Percentiles rank a stretch among this genome's conserved stretches.
Evolutionary conservation across 2,888 invertebrate species (phyloP).

Genomic region (Halocaridina rubra): DNA sequence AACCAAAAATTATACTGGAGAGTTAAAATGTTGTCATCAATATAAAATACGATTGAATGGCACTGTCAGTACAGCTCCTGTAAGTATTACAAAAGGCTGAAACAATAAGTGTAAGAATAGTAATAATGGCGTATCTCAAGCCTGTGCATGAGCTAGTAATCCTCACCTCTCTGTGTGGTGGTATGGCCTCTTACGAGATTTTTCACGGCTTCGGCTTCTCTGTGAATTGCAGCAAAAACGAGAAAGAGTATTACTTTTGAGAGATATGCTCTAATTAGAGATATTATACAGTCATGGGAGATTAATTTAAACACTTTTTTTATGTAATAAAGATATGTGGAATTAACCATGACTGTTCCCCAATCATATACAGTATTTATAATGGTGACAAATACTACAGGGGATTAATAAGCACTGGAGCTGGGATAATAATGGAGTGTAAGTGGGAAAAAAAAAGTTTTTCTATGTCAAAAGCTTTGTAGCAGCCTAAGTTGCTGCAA

Average conservation of each 20-base stretch:
- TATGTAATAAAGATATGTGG: slow-evolving; percentile 9
- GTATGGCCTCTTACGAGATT: slow-evolving; percentile 38
- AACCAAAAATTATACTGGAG: too few relatives aligned
- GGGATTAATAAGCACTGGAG: slow-evolving; percentile 40
- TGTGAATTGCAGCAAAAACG: slow-evolving; percentile 15
- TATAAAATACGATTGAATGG: too few relatives aligned
- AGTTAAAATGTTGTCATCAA: too few relatives aligned
- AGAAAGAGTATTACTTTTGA: neutral
- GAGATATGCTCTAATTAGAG: too few relatives aligned
- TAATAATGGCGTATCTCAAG: too few relatives aligned
- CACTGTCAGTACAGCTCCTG: too few relatives aligned
- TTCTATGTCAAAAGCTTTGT: neutral
- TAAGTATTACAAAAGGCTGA: too few relatives aligned
- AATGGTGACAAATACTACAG: slow-evolving; percentile 41
- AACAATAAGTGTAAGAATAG: too few relatives aligned
- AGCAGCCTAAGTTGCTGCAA: too few relatives aligned
- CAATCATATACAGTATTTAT: slow-evolving; percentile 19
- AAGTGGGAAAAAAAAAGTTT: slow-evolving; percentile 11
- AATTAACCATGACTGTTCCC: slow-evolving; percentile 45
- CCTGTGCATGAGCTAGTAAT: too few relatives aligned
- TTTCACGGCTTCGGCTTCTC: slow-evolving; percentile 39
- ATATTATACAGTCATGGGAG: slow-evolving; percentile 26
- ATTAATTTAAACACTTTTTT: slow-evolving; percentile 25
- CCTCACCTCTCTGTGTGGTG: slow-evolving; percentile 55
- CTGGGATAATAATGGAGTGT: slow-evolving; percentile 33